Conservation (phyloP, 2,797 vertebrate genomes). For the Thripadectes ignobilis region DNA sequence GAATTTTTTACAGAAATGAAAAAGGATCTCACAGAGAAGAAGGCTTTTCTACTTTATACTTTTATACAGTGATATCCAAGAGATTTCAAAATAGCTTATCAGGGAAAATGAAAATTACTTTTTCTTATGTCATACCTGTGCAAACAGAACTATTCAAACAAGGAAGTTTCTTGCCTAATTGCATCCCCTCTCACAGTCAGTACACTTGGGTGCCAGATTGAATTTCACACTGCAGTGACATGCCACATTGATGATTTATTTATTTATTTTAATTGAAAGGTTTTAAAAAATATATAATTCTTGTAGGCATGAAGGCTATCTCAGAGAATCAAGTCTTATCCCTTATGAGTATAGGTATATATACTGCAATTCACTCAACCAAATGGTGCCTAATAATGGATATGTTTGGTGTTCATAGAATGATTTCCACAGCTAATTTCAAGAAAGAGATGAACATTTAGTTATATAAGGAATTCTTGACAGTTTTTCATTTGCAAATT, state of each 20-base stretch:
- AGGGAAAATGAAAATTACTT: background rate
- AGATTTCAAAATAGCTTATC: background rate
- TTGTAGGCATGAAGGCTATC: background rate
- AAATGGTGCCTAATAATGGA: background rate
- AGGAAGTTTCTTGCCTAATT: background rate
- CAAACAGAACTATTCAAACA: background rate
- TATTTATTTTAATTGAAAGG: background rate
- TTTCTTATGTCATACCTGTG: background rate
- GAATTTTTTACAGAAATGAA: background rate
- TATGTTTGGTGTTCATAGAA: fast-evolving
- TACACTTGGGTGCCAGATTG: background rate
- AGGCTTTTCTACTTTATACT: background rate
- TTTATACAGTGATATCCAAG: background rate
- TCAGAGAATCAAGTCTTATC: background rate
- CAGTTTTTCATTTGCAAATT: background rate
- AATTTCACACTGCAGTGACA: background rate
- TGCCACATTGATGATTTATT: no score
- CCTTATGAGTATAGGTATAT: background rate
- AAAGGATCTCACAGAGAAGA: background rate
- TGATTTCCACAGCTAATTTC: background rate
- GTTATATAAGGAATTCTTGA: background rate
- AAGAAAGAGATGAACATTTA: background rate
- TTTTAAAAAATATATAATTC: background rate
- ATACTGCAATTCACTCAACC: background rate
- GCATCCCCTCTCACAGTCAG: background rate